phyloP scores from a whole-genome alignment of 2,113 vertebrate species.

The Planiliza haematocheilus region DNA sequence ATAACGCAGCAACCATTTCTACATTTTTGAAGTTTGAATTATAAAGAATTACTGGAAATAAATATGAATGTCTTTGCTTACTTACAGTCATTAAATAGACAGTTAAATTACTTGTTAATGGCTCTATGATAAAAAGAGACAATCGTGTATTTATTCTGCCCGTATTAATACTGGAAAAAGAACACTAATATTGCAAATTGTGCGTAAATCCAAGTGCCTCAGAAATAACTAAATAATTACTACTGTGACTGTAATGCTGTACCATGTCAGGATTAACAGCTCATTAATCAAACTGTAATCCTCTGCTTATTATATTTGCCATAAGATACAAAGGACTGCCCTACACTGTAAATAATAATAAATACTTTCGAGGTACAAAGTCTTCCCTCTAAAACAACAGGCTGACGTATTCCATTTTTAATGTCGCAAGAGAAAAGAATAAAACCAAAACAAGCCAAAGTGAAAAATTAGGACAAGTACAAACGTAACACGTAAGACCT shows the following conservation, averaged over 20 bases:
- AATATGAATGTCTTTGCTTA: background rate
- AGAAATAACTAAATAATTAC: too few species aligned
- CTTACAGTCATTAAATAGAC: background rate
- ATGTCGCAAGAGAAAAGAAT: background rate
- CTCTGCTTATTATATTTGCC: background rate
- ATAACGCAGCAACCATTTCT: too few species aligned
- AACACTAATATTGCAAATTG: background rate
- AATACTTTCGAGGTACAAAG: background rate
- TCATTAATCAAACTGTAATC: background rate
- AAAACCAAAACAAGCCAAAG: background rate
- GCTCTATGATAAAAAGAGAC: background rate
- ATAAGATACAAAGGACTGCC: too few species aligned
- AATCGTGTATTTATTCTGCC: background rate
- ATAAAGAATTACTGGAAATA: background rate
- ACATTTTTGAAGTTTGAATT: too few species aligned
- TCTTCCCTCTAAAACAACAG: background rate
- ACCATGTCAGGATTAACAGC: background rate
- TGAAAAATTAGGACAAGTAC: background rate
- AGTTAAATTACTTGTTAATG: background rate
- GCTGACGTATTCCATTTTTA: background rate
- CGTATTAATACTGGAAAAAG: background rate
- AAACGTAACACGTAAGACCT: constrained; percentile 26
- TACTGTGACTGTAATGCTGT: too few species aligned
- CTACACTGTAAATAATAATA: background rate
- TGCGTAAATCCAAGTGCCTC: background rate